phyloP scores from a whole-genome alignment of 2,797 vertebrate genomes.

The Darevskia mixta region DNA sequence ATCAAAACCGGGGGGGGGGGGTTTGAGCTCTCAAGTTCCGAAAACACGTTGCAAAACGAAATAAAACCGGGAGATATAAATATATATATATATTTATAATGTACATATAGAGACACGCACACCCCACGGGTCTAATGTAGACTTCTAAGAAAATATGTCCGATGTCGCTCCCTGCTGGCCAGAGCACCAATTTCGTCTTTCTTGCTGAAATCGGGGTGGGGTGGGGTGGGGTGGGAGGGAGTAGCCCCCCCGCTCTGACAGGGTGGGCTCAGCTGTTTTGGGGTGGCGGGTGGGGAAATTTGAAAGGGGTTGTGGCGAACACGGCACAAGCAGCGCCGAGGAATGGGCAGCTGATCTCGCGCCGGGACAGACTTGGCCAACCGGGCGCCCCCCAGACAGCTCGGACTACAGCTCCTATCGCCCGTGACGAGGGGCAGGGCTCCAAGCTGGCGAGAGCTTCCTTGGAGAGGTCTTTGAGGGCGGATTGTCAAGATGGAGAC shows the following conservation, averaged over 20 bases:
- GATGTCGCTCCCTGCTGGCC: fast-evolving
- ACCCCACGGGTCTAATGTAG: neutral
- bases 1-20: neutral
- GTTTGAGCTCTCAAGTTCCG: neutral
- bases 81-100: neutral
- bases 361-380: neutral
- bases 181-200: neutral
- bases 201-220: fast-evolving
- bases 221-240: neutral
- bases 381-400: no score
- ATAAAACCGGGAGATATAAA: neutral
- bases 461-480: no score
- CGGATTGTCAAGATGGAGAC: no score
- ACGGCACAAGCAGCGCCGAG: neutral
- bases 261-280: neutral
- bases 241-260: no score
- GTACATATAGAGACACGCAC: neutral
- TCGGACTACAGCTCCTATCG: no score
- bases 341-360: neutral
- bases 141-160: neutral
- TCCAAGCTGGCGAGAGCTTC: no score
- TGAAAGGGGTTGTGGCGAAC: no score
- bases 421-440: no score
- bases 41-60: neutral
- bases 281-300: neutral